These are phyloP conservation scores for Struthio camelus DNA, from an alignment of 2,113 vertebrate species.

Conservation along the genomic window DNA sequence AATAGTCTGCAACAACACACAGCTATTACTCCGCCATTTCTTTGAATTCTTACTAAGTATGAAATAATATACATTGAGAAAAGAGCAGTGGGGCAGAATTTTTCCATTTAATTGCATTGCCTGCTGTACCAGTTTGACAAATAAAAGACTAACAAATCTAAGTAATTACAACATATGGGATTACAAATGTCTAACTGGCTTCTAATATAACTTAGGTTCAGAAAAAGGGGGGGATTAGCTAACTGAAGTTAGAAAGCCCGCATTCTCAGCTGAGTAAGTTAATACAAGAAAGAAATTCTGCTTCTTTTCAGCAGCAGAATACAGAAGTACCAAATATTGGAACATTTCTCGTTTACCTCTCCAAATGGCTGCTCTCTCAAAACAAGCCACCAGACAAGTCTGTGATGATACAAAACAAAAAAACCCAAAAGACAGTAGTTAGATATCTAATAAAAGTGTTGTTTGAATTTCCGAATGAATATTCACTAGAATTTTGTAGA, in stretches of 20 bases:
- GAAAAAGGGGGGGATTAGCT: not conserved
- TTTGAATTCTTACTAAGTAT: not conserved
- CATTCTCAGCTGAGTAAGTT: not conserved
- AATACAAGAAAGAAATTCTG: not conserved
- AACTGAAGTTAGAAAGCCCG: not conserved
- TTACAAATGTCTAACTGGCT: not conserved
- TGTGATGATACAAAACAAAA: not conserved
- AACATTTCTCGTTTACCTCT: not conserved
- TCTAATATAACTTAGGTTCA: not conserved
- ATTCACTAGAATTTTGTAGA: not conserved
- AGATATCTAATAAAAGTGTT: not conserved
- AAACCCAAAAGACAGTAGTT: not conserved
- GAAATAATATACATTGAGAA: conserved; percentile 12
- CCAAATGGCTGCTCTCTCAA: not conserved
- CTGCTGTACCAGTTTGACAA: not conserved
- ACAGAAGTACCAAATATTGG: not conserved
- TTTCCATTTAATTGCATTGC: not conserved
- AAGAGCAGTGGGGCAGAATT: not conserved
- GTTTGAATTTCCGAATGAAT: not conserved
- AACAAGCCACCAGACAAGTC: not conserved
- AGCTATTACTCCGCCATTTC: not conserved
- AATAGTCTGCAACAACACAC: not conserved
- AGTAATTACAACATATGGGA: not conserved
- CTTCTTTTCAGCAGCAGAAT: not conserved
- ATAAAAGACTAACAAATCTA: not conserved